Base-by-base conservation (phyloP, 2,113 vertebrate genomes). In the Dolichallabes microphthalmus region DNA sequence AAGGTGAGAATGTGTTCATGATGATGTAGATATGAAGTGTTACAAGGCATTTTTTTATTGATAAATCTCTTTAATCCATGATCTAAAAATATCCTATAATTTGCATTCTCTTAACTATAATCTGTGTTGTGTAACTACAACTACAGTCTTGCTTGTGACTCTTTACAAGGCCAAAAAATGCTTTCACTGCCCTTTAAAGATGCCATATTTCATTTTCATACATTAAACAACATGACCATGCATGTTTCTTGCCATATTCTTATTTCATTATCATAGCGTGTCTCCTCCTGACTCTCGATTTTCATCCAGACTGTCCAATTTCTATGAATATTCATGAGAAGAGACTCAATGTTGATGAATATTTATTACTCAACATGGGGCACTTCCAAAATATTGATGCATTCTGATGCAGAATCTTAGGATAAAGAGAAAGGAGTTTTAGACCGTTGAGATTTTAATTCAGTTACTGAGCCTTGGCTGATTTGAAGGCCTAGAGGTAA, bases 311-410 rank as follows among this genome's bases (percentile, higher is more conserved):
- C 53, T 78, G 75, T 32, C 27, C 75, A 58, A 1, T 22, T 11
- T 35, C 27, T 78, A 58, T 78, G 55, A 78, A 78, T 78, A 78
- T 78, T 78, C 75, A 78, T 78, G 22, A 78, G 75, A 8, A 58
- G 58, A 78, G 53, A 20, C 53, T 53, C 50, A 78, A 35, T 12
- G 53, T 12, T 78, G 53, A 78, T 78, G 17, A 57, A 78, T 78
- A 78, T 78, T 78, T 58, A 78, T 78, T 78, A 58, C 17, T 57
- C 20, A 55, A 58, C 17, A 58, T 78, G 53, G 75, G 53, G 10
- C 12, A 19, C 75, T 78, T 78, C 75, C 75, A 78, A 78, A 30
- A 78, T 32, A 57, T 55, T 58, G 75, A 58, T 58, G 27, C 75
- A 78, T 15, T 17, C 52, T 57, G 52, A 77, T 77, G 75, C 75